Conservation (phyloP, 1,140 invertebrate genomes). For the Eumaeus atala region DNA sequence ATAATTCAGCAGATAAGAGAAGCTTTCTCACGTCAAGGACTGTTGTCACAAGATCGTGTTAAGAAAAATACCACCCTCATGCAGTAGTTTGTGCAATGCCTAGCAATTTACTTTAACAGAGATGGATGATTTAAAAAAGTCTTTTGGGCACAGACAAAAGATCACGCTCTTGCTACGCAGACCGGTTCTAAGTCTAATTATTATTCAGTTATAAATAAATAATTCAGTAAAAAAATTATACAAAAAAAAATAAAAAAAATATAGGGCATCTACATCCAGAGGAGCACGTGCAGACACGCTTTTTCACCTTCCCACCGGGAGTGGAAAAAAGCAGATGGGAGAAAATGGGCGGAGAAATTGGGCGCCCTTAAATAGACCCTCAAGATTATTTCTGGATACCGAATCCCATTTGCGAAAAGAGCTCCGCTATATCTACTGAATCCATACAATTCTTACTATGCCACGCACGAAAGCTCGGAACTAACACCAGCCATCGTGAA, state of each 20-base stretch:
- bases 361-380: neutral
- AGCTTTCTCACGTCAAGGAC: neutral
- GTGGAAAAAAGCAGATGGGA: no score
- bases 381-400: neutral
- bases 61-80: conserved; percentile 13
- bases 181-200: conserved; percentile 7
- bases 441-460: neutral
- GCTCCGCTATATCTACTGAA: neutral
- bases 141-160: conserved; percentile 7
- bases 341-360: neutral
- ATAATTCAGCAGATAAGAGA: conserved; percentile 12
- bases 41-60: neutral
- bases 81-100: conserved; percentile 2
- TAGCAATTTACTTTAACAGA: conserved; percentile 7
- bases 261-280: no score
- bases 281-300: no score
- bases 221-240: no score
- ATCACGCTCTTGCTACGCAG: conserved; percentile 10
- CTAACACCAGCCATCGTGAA: neutral
- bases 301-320: neutral
- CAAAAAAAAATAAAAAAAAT: neutral
- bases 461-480: neutral
- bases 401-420: neutral
- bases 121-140: conserved; percentile 1
- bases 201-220: neutral